Evolutionary conservation across 1,140 invertebrate species (phyloP), one percentile per base, ranked within the genome.

Genomic region (Cecropterus lyciades): DNA sequence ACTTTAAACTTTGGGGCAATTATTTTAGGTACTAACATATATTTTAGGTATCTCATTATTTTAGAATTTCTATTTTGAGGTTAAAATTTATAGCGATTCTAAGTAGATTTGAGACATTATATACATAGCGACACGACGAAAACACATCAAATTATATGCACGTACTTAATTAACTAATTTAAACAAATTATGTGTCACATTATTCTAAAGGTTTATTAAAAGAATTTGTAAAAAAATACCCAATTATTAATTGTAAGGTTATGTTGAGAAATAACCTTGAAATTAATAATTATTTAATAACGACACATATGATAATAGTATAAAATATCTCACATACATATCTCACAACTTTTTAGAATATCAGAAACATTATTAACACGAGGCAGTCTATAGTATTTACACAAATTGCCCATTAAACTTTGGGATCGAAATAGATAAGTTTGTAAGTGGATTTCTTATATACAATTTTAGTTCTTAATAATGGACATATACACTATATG

Each of bases 131-230:
- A 57, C 55, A 45, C n/a, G 3, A 15, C 46, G 7, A 48, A 40
- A 46, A 42, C 15, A 52, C 49, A 57, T 24, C 43, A n/a, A 3
- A 43, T 37, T 55, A 40, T 27, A 48, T 20, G 37, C 9, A 40
- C 8, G 20, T 24, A 24, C 20, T 24, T 24, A 24, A 3, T 53
- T 4, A 53, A 53, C 14, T 15, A 53, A 53, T 33, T 51, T 33
- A 69, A 59, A 69, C 52, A 70, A 69, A 70, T 59, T 64, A 73
- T 59, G 73, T 77, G 49, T 24, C 53, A 57, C 40, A 42, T 57
- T 57, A 20, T 42, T n/a, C 17, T 13, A 20, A 57, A 24, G 40
- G 40, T 57, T n/a, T n/a, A n/a, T 56, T 56, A 56, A 56, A 40
- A 3, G 17, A 3, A 3, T 16, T 33, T 53, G 20, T 24, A 56